phyloP scores from a whole-genome alignment of 2,113 vertebrate species.

The Leptocoma aspasia region DNA sequence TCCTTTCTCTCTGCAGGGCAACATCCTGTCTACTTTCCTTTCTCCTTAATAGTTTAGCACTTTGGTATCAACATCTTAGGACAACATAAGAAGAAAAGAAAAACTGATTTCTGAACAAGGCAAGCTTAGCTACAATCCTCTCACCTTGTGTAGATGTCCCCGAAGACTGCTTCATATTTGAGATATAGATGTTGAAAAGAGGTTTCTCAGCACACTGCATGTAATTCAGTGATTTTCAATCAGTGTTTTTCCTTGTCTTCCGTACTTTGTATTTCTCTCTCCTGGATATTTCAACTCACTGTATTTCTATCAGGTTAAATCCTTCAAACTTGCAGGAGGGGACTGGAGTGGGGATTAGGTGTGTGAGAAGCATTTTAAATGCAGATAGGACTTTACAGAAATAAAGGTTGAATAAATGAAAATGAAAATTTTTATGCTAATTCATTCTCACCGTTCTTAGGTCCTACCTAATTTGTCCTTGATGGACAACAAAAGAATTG shows the following conservation, averaged over 20 bases:
- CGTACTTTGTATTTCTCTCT: neutral
- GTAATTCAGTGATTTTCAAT: neutral
- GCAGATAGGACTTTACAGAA: neutral
- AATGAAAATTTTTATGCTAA: neutral
- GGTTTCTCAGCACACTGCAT: neutral
- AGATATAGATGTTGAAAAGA: conserved; percentile 27
- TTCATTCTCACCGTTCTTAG: neutral
- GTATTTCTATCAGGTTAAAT: neutral
- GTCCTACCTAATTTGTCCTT: neutral
- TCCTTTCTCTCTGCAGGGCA: conserved; percentile 6
- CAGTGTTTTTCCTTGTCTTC: neutral
- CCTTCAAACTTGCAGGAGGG: neutral
- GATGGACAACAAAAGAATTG: neutral
- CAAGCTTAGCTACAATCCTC: neutral
- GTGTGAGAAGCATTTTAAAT: neutral
- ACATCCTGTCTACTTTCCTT: neutral
- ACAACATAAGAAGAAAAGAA: conserved; percentile 18
- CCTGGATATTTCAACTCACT: neutral
- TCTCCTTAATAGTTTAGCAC: neutral
- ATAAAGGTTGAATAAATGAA: neutral
- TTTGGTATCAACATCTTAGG: conserved; percentile 24
- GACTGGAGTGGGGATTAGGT: rapidly evolving
- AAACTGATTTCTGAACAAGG: neutral
- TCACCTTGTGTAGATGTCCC: neutral
- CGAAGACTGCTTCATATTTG: conserved; percentile 20